Base-by-base conservation (phyloP, 2,113 vertebrate genomes). In the Sylvietta virens region DNA sequence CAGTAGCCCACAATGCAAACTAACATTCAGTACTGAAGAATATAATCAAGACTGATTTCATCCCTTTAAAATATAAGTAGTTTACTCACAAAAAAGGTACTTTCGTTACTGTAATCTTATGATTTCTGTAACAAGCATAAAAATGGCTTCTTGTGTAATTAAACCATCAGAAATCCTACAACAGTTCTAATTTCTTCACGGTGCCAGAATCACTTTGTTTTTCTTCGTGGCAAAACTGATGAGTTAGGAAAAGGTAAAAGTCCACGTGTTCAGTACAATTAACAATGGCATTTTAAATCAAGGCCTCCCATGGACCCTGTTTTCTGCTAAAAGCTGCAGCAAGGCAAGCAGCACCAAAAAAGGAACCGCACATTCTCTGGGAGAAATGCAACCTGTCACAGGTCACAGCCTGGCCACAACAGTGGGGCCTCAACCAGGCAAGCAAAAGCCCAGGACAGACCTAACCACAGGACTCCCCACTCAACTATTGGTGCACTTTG, bases 211-310 rank as follows among this genome's bases (percentile, higher is more conserved):
- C 5, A 10, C 26, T 77, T 61, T 6, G 12, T 67, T 90, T 62
- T 44, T 54, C 45, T 70, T 33, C 13, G 21, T 3, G 22, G 40
- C 16, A 79, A 88, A 94, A 50, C 5, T 4, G 18, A 40, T 1
- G 1, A 12, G 28, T 35, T 47, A 67, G 7, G 24, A 53, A n/a
- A 83, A 70, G 19, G 57, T 20, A 22, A 51, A 81, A 78, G 42
- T 15, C 31, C 42, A 23, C 0, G 2, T 28, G 27, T 18, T 51
- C 42, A 66, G n/a, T 15, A 42, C 44, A 62, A 21, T 1, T 6
- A 23, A 57, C 0, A 1, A 45, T 11, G 22, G 17, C 3, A 2
- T 2, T 13, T 10, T 13, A 57, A 71, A 39, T 6, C 15, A 42
- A 51, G 28, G 17, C 14, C 26, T 51, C 10, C 15, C 6, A 12